A percentile compares a stretch with the other conserved stretches of the same genome.
Conservation (phyloP, 2,888 invertebrate species). For the Phyto melanocephala region DNA sequence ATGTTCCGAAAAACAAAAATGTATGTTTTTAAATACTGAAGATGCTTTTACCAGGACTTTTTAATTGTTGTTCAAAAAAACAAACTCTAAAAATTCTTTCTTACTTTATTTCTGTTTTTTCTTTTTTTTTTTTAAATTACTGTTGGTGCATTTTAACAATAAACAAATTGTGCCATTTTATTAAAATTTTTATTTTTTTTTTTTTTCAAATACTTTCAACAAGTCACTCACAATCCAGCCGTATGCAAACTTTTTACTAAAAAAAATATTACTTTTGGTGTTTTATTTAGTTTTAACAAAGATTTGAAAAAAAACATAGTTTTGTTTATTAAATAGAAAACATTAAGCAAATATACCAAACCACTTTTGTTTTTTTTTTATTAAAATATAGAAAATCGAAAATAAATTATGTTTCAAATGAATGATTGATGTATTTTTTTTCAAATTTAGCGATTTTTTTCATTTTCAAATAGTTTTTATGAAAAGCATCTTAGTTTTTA, state of each 20-base stretch:
- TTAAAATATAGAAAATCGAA: constrained; percentile 64
- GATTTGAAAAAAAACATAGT: no score
- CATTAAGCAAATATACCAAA: constrained; percentile 62
- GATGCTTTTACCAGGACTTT: constrained; percentile 78
- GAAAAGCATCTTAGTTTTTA: constrained; percentile 79
- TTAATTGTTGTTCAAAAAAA: constrained; percentile 38
- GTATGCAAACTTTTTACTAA: constrained; percentile 55
- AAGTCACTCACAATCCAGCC: constrained; percentile 64
- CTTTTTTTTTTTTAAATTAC: constrained; percentile 61
- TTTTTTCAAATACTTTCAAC: constrained; percentile 56
- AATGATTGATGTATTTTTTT: constrained; percentile 62
- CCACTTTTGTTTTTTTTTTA: constrained; percentile 67
- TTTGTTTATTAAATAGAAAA: constrained; percentile 63
- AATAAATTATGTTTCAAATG: constrained; percentile 58
- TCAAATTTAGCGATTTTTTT: constrained; percentile 55
- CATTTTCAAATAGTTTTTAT: constrained; percentile 63
- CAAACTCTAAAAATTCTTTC: constrained; percentile 66
- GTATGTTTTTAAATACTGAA: constrained; percentile 77
- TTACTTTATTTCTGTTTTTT: constrained; percentile 77
- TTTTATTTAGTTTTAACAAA: constrained; percentile 63
- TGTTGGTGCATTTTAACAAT: constrained; percentile 58
- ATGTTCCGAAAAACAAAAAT: constrained; percentile 72
- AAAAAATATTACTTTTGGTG: constrained; percentile 70
- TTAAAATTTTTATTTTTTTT: constrained; percentile 63
- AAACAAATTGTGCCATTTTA: constrained; percentile 63